phyloP scores from a whole-genome alignment of 2,888 invertebrate species.

The Lasioglossum zephyrum region DNA sequence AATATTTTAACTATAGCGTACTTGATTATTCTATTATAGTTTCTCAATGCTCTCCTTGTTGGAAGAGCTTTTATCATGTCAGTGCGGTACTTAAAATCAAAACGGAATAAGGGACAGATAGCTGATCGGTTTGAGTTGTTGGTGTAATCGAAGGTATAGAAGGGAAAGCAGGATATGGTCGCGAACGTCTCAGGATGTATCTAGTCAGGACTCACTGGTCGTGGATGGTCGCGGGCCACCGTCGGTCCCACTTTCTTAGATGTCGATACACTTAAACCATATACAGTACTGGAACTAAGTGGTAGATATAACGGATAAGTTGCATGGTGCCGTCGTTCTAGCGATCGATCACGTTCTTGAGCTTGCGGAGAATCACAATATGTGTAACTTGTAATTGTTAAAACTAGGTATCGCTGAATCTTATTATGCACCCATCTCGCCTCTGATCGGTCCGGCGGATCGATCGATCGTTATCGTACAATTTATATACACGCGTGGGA shows the following conservation, averaged over 20 bases:
- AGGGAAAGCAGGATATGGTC: background rate
- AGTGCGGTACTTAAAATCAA: conserved; percentile 2
- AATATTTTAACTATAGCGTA: background rate
- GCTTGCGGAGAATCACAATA: conserved; percentile 64
- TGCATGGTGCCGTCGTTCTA: conserved; percentile 74
- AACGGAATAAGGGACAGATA: background rate
- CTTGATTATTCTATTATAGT: background rate
- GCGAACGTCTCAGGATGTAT: conserved; percentile 62
- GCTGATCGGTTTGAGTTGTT: background rate
- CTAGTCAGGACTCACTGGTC: conserved; percentile 71
- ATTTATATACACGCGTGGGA: conserved; percentile 63
- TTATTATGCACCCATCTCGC: conserved; percentile 55
- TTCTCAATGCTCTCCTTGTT: background rate
- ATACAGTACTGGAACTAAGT: conserved; percentile 69
- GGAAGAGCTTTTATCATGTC: background rate
- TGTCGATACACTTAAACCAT: conserved; percentile 69
- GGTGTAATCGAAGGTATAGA: background rate
- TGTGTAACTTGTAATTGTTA: conserved; percentile 41
- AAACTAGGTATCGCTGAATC: conserved; percentile 48
- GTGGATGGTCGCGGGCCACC: conserved; percentile 38
- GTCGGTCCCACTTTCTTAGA: conserved; percentile 63
- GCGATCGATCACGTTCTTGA: conserved; percentile 70
- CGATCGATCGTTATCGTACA: conserved; percentile 64
- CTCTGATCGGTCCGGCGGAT: conserved; percentile 18
- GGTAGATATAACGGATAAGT: conserved; percentile 68